Evolutionary conservation across 2,797 vertebrate genomes (phyloP), one percentile per base, ranked within the genome.

Genomic region (Myotis daubentonii): DNA sequence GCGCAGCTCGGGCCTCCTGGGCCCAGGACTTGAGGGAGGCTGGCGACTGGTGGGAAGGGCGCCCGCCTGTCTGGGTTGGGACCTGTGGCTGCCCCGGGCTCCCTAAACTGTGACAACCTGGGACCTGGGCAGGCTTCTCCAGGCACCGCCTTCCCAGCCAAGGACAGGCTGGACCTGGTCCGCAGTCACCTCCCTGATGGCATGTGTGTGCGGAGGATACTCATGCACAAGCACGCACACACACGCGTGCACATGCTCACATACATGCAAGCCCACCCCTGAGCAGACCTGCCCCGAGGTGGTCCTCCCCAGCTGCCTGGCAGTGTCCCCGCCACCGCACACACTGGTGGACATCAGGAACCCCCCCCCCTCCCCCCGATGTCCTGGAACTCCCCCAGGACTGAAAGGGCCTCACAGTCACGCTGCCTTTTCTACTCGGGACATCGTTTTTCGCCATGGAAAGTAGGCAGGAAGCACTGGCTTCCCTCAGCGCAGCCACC

Each of bases 331-430:
- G 2, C 66, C 86, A 33, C 20, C 16, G 47, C 74, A 33, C 74
- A 33, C 74, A 13, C 10, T 4, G n/a, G n/a, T 76, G 49, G 49
- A 23, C 70, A 16, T 72, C 7, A 13, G 38, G 38, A 76, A 51
- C 28, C n/a, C 10, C 10, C 8, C 23, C 7, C 10, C 16, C 28
- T 7, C 30, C 0, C 30, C 62, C 30, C 8, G 0, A 11, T 17
- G n/a, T 47, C 28, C 25, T 22, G 22, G 15, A 4, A 8, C 3
- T 2, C 19, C 71, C 68, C 82, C 1, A 3, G 36, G 41, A 30
- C 53, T 62, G 49, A 41, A 36, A 33, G 47, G 12, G n/a, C 41
- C 49, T 66, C 36, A 17, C 20, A 8, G 25, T 12, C 28, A 13
- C 0, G 3, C 68, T 15, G 16, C 20, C 51, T 81, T 19, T 38